Percentiles rank a stretch among this genome's conserved stretches.
phyloP scores from a whole-genome alignment of 2,797 vertebrate species.

The Oceanodroma leucorhoa region DNA sequence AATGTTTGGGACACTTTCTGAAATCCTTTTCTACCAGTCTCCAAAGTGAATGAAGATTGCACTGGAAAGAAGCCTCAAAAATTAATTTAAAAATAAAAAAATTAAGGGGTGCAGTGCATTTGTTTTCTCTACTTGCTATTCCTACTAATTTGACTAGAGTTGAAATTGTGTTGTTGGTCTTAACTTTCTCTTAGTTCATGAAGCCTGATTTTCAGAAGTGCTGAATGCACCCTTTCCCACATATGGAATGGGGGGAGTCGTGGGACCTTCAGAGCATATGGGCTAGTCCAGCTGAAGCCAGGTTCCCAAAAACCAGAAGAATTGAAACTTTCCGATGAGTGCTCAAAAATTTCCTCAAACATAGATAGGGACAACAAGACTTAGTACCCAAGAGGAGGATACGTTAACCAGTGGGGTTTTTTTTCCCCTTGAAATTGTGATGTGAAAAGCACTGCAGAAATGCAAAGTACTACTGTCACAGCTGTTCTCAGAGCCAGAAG shows the following conservation, averaged over 20 bases:
- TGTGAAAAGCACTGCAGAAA: not conserved
- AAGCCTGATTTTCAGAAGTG: not conserved
- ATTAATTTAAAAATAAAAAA: not conserved
- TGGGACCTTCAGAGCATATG: fast-evolving
- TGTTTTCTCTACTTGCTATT: not conserved
- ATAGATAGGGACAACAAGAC: not conserved
- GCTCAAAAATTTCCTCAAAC: not conserved
- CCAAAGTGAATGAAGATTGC: not conserved
- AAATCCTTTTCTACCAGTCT: not conserved
- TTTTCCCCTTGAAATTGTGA: not conserved
- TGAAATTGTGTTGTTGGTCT: not conserved
- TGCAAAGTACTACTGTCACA: not conserved
- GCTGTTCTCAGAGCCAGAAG: not conserved
- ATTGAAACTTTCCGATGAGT: not conserved
- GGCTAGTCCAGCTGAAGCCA: not conserved
- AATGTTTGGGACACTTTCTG: not conserved
- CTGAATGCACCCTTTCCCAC: not conserved
- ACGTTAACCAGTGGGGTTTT: fast-evolving
- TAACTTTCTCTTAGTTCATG: not conserved
- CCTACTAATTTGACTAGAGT: not conserved
- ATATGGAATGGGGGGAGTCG: fast-evolving
- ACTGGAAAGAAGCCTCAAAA: not conserved
- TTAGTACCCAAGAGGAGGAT: not conserved
- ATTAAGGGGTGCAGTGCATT: fast-evolving
- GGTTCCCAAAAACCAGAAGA: not conserved